Conservation (phyloP, 2,888 invertebrate genomes). For the Conomelus anceps region DNA sequence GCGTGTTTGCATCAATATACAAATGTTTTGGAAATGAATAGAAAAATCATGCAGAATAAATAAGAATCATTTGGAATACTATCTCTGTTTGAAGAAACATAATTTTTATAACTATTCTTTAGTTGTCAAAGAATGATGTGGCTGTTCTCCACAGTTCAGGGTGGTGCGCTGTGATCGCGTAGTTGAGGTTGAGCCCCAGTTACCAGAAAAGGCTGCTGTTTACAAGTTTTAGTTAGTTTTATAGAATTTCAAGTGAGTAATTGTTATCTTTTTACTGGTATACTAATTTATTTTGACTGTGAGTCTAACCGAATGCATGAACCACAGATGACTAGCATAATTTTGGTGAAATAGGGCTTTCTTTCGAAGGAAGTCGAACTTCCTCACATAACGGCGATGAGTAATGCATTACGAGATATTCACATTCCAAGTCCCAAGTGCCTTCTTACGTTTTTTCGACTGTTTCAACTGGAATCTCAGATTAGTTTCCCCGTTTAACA, state of each 20-base stretch:
- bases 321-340: background rate
- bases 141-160: constrained; percentile 26
- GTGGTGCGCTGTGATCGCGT: constrained; percentile 25
- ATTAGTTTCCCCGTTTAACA: background rate
- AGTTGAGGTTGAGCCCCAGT: constrained; percentile 10
- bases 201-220: constrained; percentile 12
- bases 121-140: constrained; percentile 20
- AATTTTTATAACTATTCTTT: background rate
- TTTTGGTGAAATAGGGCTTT: too few species aligned
- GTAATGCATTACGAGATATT: background rate
- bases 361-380: background rate
- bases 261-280: background rate
- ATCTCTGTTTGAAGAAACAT: too few species aligned
- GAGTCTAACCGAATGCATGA: background rate
- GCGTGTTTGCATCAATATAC: too few species aligned
- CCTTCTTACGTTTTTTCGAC: background rate
- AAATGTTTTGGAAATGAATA: too few species aligned
- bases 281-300: background rate
- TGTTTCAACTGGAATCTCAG: background rate
- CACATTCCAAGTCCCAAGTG: background rate
- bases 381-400: background rate
- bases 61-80: too few species aligned
- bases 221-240: constrained; percentile 11
- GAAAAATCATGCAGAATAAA: too few species aligned
- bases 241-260: constrained; percentile 13